A percentile compares a stretch with the other conserved stretches of the same genome.
Evolutionary conservation across 1,140 invertebrate species (phyloP).

Genomic region (Tetragonula clypearis): DNA sequence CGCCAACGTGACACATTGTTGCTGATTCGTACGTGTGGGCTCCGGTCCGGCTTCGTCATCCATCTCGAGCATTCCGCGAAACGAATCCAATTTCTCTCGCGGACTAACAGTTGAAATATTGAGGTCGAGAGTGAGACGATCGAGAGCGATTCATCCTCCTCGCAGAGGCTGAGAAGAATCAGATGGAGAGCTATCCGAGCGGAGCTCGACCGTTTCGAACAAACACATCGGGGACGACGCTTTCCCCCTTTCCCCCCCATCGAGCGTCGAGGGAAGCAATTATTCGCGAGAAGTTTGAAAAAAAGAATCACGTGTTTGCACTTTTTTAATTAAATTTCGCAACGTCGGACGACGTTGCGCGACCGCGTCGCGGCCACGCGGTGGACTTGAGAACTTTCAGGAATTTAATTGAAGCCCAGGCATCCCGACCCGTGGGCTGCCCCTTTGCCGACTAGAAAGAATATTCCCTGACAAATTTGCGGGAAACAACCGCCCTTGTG

Average conservation of each 20-base stretch:
- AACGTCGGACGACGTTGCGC: conserved; percentile 14
- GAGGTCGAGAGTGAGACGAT: background rate
- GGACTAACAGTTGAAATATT: too few relatives aligned
- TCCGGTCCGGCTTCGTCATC: too few relatives aligned
- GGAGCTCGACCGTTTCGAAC: conserved; percentile 42
- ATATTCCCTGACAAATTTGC: conserved; percentile 44
- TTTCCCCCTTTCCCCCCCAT: background rate
- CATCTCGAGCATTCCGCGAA: too few relatives aligned
- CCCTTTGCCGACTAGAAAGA: conserved; percentile 34
- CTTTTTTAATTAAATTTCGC: conserved; percentile 71
- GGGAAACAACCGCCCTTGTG: conserved; percentile 6
- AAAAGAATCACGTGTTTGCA: conserved; percentile 64
- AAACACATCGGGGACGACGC: conserved; percentile 19
- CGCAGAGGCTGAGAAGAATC: background rate
- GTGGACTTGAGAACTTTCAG: conserved; percentile 60
- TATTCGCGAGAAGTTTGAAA: conserved; percentile 56
- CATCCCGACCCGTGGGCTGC: conserved; percentile 23
- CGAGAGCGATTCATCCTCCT: too few relatives aligned
- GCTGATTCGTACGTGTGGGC: too few relatives aligned
- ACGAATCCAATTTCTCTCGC: too few relatives aligned
- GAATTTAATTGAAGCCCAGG: conserved; percentile 67
- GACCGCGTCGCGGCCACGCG: conserved; percentile 52
- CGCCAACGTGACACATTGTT: too few relatives aligned
- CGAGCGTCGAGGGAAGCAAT: conserved; percentile 9
- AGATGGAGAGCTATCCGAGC: background rate